Evolutionary conservation across 2,888 invertebrate genomes (phyloP), one percentile per base, ranked within the genome.

Genomic region (Sarcophaga variegata): DNA sequence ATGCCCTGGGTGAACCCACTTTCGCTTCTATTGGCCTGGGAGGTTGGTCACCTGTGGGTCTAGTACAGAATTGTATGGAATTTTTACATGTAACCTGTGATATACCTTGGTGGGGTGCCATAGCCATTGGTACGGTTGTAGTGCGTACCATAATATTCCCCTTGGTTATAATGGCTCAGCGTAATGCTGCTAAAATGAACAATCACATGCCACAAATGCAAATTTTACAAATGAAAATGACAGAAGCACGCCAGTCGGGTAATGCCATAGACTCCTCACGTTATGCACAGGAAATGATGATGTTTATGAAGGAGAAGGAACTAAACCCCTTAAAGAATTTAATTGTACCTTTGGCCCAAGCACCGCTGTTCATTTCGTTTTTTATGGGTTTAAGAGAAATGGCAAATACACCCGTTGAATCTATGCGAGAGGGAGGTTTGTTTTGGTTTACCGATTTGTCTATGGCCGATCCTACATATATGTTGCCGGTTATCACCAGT

Each of bases 391-490:
- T 99, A 70, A 95, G 97, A 89, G 94, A 95, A 88, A 99, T 99
- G 99, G 96, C 98, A 1, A 96, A 96, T 91, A 95, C 96, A 49
- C 99, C 99, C 2, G 97, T 99, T 59, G 98, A 97, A 64, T 98
- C 98, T 91, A 95, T 99, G 95, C 95, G 95, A 88, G 94, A 95
- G 1, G 99, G 99, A 49, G 99, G 99, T 0, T 89, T 98, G 1
- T 96, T 95, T 90, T 99, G 99, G 99, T 99, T 99, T 92, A 94
- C 95, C 4, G 98, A 99, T 94, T 95, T 99, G 67, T 98, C 99
- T 0, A 93, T 97, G 12, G 95, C 97, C 3, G 99, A 99, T 94
- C 99, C 98, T 69, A 97, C 95, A 93, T 99, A 96, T 91, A 88
- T 97, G 17, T 94, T 99, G 81, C 99, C 99, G 0, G 8, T 98